Conservation (phyloP, 2,888 invertebrate species). For the Polydrusus tereticollis region DNA sequence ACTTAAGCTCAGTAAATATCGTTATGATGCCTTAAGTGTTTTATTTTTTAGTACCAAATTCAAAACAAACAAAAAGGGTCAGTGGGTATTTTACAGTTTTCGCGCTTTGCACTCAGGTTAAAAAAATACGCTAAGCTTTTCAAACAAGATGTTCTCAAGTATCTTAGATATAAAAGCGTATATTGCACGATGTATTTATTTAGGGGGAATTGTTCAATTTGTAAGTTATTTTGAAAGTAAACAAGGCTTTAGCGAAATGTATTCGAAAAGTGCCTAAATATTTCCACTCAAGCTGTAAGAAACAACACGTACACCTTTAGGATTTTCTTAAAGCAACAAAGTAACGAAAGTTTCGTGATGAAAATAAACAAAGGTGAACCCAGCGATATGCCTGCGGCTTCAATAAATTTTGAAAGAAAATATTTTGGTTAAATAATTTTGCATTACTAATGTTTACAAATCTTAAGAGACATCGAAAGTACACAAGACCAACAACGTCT, state of each 20-base stretch:
- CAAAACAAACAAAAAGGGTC: too few species aligned
- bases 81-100: too few species aligned
- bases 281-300: not conserved
- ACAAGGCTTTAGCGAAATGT: not conserved
- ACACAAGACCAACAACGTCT: too few species aligned
- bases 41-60: too few species aligned
- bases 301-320: conserved; percentile 1
- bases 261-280: not conserved
- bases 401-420: not conserved
- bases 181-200: not conserved
- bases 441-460: too few species aligned
- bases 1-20: too few species aligned
- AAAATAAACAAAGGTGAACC: not conserved
- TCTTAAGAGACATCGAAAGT: too few species aligned
- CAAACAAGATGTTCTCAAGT: not conserved
- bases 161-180: not conserved
- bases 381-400: not conserved
- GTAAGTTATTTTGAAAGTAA: not conserved
- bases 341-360: not conserved
- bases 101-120: too few species aligned
- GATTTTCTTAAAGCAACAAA: conserved; percentile 1
- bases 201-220: not conserved
- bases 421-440: not conserved
- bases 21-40: too few species aligned
- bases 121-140: too few species aligned